Percentiles rank a stretch among this genome's conserved stretches.
Evolutionary conservation across 2,888 invertebrate genomes (phyloP).

Genomic region (Sinodicranocentrus sp.): DNA sequence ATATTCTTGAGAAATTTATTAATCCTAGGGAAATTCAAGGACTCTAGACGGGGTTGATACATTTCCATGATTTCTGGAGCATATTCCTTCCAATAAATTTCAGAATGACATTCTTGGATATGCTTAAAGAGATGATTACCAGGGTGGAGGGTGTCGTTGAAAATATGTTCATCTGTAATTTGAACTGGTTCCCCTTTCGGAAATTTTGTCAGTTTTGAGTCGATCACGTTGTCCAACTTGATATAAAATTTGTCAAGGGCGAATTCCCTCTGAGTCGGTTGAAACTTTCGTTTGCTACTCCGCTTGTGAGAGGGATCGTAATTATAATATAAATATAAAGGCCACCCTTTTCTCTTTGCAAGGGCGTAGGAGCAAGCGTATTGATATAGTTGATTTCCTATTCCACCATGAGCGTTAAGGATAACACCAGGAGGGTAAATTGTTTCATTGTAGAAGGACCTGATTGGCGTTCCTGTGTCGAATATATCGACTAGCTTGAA

Average conservation of each 20-base stretch:
- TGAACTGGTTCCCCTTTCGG: neutral
- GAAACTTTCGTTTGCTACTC: slow-evolving; percentile 13
- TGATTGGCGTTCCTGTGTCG: neutral
- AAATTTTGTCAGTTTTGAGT: neutral
- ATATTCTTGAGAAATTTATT: neutral
- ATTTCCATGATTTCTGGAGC: slow-evolving; percentile 3
- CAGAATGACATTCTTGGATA: slow-evolving; percentile 33
- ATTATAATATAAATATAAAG: slow-evolving; percentile 1
- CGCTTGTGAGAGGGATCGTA: neutral
- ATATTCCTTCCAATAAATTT: slow-evolving; percentile 27
- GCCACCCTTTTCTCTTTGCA: slow-evolving; percentile 11
- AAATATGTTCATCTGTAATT: neutral
- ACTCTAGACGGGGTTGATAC: slow-evolving; percentile 5
- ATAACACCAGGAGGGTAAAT: slow-evolving; percentile 14
- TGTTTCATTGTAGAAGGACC: neutral
- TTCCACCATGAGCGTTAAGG: slow-evolving; percentile 2
- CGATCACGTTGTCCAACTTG: slow-evolving; percentile 17
- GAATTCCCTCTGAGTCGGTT: slow-evolving; percentile 12
- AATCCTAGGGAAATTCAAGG: neutral
- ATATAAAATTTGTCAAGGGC: slow-evolving; percentile 48
- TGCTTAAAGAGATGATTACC: neutral
- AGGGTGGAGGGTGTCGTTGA: neutral
- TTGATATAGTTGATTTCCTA: slow-evolving; percentile 42
- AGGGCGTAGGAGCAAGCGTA: slow-evolving; percentile 38
- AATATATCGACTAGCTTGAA: neutral